These are phyloP conservation scores for Echinarachnius parma DNA, from an alignment of 53 echinoderm and acorn worm genomes.

Conservation along the genomic window DNA sequence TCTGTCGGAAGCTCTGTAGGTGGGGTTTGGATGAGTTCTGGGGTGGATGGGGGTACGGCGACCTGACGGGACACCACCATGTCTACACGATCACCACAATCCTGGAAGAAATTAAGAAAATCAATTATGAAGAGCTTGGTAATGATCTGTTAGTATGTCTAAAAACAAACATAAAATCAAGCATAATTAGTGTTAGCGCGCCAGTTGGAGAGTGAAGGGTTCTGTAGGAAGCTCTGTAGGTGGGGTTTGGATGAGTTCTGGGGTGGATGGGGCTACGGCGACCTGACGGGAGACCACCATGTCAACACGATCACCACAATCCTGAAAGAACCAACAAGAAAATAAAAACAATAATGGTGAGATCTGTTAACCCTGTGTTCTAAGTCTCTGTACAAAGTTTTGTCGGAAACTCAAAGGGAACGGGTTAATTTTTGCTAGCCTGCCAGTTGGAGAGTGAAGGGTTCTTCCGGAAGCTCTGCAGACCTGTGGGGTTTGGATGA, in stretches of 20 bases:
- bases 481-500: slow-evolving; percentile 61
- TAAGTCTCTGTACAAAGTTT: no score
- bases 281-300: slow-evolving; percentile 51
- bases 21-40: slow-evolving; percentile 58
- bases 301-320: slow-evolving; percentile 19
- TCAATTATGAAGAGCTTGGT: no score
- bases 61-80: slow-evolving; percentile 60
- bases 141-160: no score
- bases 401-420: no score
- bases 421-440: no score
- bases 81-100: slow-evolving; percentile 52
- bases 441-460: slow-evolving; percentile 71
- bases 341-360: no score
- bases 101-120: slow-evolving; percentile 5
- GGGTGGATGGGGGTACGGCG: slow-evolving; percentile 37
- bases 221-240: slow-evolving; percentile 76
- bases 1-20: slow-evolving; percentile 76
- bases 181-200: no score
- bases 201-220: slow-evolving; percentile 70
- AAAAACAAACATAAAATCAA: no score
- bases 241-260: slow-evolving; percentile 58
- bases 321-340: slow-evolving; percentile 2
- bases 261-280: slow-evolving; percentile 36
- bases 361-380: no score
- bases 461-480: slow-evolving; percentile 75